phyloP scores from a whole-genome alignment of 2,888 invertebrate species.

The Volucella inanis region DNA sequence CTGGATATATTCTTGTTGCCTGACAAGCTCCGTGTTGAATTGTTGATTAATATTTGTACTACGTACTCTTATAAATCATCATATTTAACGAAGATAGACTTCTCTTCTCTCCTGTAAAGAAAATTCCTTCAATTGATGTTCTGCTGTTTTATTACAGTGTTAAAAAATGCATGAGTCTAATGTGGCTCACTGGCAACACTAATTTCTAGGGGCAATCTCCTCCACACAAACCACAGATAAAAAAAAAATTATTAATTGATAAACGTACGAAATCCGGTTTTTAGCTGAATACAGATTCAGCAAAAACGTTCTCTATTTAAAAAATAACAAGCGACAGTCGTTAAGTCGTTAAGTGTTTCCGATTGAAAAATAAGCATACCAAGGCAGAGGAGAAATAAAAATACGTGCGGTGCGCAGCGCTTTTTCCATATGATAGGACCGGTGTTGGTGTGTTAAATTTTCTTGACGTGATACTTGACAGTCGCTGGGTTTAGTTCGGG shows the following conservation, averaged over 20 bases:
- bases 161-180: too few relatives aligned
- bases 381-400: not conserved
- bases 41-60: too few relatives aligned
- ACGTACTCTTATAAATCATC: too few relatives aligned
- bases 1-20: too few relatives aligned
- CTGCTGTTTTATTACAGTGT: too few relatives aligned
- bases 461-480: constrained; percentile 7
- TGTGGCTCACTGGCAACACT: not conserved
- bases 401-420: constrained; percentile 12
- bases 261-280: not conserved
- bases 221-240: not conserved
- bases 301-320: not conserved
- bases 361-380: not conserved
- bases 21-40: too few relatives aligned
- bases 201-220: constrained; percentile 1
- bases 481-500: not conserved
- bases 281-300: not conserved
- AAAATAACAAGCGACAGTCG: constrained; percentile 7
- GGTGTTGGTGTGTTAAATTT: constrained; percentile 1
- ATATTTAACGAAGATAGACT: too few relatives aligned
- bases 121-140: too few relatives aligned
- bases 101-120: too few relatives aligned
- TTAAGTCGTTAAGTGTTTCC: not conserved
- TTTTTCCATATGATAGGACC: not conserved
- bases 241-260: not conserved